These are phyloP conservation scores for Oreochromis spilurus DNA, from an alignment of 2,113 vertebrate genomes.

Conservation along the genomic window DNA sequence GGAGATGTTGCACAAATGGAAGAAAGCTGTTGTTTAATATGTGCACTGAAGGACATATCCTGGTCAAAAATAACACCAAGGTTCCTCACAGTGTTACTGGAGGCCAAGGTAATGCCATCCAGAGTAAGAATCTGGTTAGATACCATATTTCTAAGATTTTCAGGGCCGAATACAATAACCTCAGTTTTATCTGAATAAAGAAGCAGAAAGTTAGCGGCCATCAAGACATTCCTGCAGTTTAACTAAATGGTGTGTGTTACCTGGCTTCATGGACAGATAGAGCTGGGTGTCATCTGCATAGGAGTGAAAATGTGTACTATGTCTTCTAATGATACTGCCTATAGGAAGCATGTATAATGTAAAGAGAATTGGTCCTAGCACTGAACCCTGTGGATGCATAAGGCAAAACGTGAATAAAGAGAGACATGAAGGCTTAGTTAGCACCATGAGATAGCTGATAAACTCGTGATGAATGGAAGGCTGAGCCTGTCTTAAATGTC, in stretches of 20 bases:
- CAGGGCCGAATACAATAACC: rapidly evolving
- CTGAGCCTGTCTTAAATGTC: no score
- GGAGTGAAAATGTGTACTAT: not conserved
- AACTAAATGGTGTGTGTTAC: not conserved
- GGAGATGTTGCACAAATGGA: not conserved
- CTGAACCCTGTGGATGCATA: not conserved
- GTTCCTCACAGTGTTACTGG: not conserved
- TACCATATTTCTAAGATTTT: not conserved
- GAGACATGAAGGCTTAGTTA: no score
- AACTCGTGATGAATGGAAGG: no score
- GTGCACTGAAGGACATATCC: rapidly evolving
- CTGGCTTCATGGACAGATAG: not conserved
- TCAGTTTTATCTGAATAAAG: not conserved
- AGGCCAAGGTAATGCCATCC: not conserved
- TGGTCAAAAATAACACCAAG: not conserved
- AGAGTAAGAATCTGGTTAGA: not conserved
- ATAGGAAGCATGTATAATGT: not conserved
- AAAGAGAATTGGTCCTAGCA: not conserved
- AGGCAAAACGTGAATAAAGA: no score
- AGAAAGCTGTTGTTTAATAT: not conserved
- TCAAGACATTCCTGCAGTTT: not conserved
- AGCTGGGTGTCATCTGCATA: not conserved
- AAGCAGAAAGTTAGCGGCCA: not conserved
- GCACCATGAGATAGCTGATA: no score
- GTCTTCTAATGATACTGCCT: not conserved